Evolutionary conservation across 2,113 vertebrate genomes (phyloP).

Genomic region (Macrotus californicus): DNA sequence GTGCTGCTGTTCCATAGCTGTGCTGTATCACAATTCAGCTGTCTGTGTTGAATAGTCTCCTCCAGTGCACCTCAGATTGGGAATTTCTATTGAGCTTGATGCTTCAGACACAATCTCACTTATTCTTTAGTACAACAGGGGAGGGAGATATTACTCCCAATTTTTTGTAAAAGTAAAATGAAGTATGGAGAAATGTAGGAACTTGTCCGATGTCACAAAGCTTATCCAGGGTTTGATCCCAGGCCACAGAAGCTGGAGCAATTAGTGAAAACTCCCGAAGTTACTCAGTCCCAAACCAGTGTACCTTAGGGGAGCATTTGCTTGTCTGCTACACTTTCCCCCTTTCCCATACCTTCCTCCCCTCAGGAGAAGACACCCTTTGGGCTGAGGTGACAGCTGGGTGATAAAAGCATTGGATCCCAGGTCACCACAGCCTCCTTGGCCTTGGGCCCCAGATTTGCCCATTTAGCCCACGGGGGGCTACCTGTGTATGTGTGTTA

Average conservation of each 20-base stretch:
- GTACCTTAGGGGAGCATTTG: not conserved
- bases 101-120: not conserved
- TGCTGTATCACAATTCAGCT: not conserved
- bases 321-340: not conserved
- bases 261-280: not conserved
- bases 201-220: not conserved
- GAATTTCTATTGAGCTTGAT: not conserved
- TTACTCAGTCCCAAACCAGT: not conserved
- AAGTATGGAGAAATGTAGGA: not conserved
- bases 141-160: not conserved
- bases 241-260: not conserved
- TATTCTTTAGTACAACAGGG: not conserved
- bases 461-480: not conserved
- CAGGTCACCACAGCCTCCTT: not conserved
- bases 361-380: not conserved
- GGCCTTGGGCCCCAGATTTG: not conserved
- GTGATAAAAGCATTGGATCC: not conserved
- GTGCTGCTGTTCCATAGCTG: not conserved
- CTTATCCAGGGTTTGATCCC: not conserved
- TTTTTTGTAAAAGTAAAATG: not conserved
- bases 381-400: not conserved
- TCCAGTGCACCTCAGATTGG: not conserved
- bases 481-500: not conserved
- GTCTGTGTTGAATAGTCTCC: not conserved
- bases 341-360: not conserved